Percentiles rank a stretch among this genome's conserved stretches.
Evolutionary conservation across 2,888 invertebrate species (phyloP).

Genomic region (Drosophila falleni): DNA sequence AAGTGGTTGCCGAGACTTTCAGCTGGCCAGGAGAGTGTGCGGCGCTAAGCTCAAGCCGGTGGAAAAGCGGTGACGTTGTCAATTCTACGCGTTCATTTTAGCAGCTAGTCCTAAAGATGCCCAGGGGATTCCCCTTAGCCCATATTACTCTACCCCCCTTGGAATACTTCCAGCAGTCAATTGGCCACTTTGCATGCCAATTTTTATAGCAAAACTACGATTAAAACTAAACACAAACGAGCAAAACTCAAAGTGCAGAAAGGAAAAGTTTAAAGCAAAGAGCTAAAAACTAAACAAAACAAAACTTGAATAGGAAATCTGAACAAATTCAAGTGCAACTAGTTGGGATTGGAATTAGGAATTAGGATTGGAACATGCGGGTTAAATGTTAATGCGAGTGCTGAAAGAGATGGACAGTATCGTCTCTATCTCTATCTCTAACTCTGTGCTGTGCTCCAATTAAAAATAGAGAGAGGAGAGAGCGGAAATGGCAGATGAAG

Average conservation of each 20-base stretch:
- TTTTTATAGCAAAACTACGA: slow-evolving; percentile 31
- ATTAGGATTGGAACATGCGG: slow-evolving; percentile 44
- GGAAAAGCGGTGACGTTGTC: slow-evolving; percentile 49
- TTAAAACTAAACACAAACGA: slow-evolving; percentile 31
- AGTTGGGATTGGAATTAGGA: slow-evolving; percentile 31
- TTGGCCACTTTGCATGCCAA: slow-evolving; percentile 41
- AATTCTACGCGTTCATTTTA: slow-evolving; percentile 14
- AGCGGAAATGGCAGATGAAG: slow-evolving; percentile 57
- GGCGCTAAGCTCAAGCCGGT: slow-evolving; percentile 67
- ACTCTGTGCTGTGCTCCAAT: slow-evolving; percentile 52
- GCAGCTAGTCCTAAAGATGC: slow-evolving; percentile 20
- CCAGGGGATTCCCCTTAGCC: not conserved
- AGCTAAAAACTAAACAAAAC: slow-evolving; percentile 29
- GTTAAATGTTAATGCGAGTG: slow-evolving; percentile 52
- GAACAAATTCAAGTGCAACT: slow-evolving; percentile 49
- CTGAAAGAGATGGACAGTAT: slow-evolving; percentile 17
- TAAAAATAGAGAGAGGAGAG: slow-evolving; percentile 63
- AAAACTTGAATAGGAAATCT: slow-evolving; percentile 49
- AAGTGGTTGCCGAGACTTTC: not conserved
- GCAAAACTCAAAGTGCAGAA: slow-evolving; percentile 43
- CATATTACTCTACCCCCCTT: not conserved
- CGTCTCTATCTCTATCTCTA: not conserved
- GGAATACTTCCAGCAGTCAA: slow-evolving; percentile 5
- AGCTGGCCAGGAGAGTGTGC: slow-evolving; percentile 36
- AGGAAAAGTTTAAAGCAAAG: slow-evolving; percentile 32